Base-by-base conservation (phyloP, 2,113 vertebrate species). In the Nothoprocta pentlandii region DNA sequence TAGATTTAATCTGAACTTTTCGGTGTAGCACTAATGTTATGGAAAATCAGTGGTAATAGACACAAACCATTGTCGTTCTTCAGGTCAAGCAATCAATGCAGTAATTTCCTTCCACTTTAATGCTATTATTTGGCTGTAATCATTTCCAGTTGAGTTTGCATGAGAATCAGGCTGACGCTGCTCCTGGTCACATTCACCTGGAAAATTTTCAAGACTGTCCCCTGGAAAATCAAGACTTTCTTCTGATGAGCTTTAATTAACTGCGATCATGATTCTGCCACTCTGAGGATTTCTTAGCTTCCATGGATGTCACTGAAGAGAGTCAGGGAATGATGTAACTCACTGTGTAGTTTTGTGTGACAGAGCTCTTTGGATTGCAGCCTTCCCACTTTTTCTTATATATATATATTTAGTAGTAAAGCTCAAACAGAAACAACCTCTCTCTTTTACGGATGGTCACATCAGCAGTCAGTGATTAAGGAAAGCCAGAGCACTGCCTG, bases 31-130 rank as follows among this genome's bases (percentile, higher is more conserved):
- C 70, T 92, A 92, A 94, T 77, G 83, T 91, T 93, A 96, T 46
- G 74, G 93, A 95, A 95, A 96, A 95, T 92, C 93, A 92, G 92
- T 89, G 87, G 62, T 90, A 93, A 89, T 90, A 93, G 80, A 82
- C 1, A 0, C 92, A 67, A 46, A 79, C 80, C 83, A 91, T 96
- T 95, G 94, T 95, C 95, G 93, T 95, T 97, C 94, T 94, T 94
- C 86, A 95, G 93, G 94, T 97, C 93, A 95, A 96, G 83, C 92
- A 96, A 95, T 96, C 95, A 96, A 91, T 95, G 96, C 86, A 87
- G 94, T 92, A 94, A 97, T 97, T 97, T 97, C 95, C 92, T 94
- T 95, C 86, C 92, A 95, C 93, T 94, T 93, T 93, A 95, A 95
- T 94, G 95, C 78, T 85, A 77, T 95, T 95, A 95, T 92, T 96